Evolutionary conservation across 35 echinoderm and acorn worm genomes (phyloP).

Genomic region (Heliocidaris erythrogramma): DNA sequence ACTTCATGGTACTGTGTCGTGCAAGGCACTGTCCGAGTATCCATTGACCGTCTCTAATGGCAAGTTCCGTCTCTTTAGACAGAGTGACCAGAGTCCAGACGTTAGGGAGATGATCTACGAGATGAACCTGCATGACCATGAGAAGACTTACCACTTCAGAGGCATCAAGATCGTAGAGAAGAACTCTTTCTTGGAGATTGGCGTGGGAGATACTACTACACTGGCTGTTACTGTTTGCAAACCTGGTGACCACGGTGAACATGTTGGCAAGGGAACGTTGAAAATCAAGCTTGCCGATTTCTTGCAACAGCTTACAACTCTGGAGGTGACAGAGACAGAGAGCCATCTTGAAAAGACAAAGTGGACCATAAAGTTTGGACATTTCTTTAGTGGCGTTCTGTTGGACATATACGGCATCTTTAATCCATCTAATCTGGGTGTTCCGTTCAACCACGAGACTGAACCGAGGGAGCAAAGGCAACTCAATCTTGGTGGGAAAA

Average conservation of each 20-base stretch:
- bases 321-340: slow-evolving; percentile 63
- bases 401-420: slow-evolving; percentile 68
- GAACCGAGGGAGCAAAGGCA: slow-evolving; percentile 65
- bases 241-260: slow-evolving; percentile 33
- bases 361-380: slow-evolving; percentile 54
- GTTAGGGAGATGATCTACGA: slow-evolving; percentile 72
- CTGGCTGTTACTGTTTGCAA: slow-evolving; percentile 58
- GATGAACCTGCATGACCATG: slow-evolving; percentile 55
- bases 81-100: slow-evolving; percentile 54
- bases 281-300: slow-evolving; percentile 65
- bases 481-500: slow-evolving; percentile 49
- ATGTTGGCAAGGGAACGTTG: slow-evolving; percentile 53
- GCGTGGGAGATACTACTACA: slow-evolving; percentile 66
- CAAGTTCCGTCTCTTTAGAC: slow-evolving; percentile 59
- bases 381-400: slow-evolving; percentile 59
- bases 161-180: slow-evolving; percentile 76
- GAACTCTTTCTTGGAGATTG: slow-evolving; percentile 71
- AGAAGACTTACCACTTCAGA: slow-evolving; percentile 58
- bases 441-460: slow-evolving; percentile 49
- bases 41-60: slow-evolving; percentile 67
- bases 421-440: slow-evolving; percentile 20
- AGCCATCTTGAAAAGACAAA: slow-evolving; percentile 48
- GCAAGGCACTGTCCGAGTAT: slow-evolving; percentile 53
- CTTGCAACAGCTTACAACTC: slow-evolving; percentile 62
- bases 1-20: slow-evolving; percentile 60